Base-by-base conservation (phyloP, 2,797 vertebrate genomes). In the Nannoperca obscura region DNA sequence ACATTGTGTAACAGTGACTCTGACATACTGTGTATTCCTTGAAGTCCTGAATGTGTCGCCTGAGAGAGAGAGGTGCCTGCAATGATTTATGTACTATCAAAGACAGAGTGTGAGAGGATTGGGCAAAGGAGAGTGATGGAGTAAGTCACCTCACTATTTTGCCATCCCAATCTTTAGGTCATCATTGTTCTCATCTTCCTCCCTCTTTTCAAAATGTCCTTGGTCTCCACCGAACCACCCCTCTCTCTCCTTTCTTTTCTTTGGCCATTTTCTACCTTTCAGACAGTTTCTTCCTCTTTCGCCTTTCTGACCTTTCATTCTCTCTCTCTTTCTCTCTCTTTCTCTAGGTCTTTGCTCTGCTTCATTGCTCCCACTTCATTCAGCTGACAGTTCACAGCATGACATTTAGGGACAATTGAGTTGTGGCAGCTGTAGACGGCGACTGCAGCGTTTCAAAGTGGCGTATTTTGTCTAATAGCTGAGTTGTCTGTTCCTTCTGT, bases 331-430 rank as follows among this genome's bases (percentile, higher is more conserved):
- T 53, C 20, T 67, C 59, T 54, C 53, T 64, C 63, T 72, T 58
- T 71, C 79, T 69, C 44, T 75, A 61, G 38, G 40, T 52, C 80
- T 82, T 85, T 85, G 70, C 84, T 76, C 42, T 53, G 80, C 87
- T 78, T 85, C 67, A 70, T 78, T 65, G 63, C 78, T 65, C 80
- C 36, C 75, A 77, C 85, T 90, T 88, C 88, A 81, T 84, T 88
- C 81, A 71, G 65, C 86, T 76, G 74, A 71, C 79, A 71, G 83
- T 84, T 88, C 86, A 77, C 92, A 88, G 74, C 49, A 44, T 93
- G 92, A 94, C 94, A 95, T 95, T 95, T 94, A 86, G 84, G 90
- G 89, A 92, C 93, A 92, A 92, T 92, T 89, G 91, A 89, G 87
- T 80, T 60, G 81, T 80, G 86, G 85, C 89, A 74, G 79, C 85